A percentile compares a stretch with the other conserved stretches of the same genome.
phyloP scores from a whole-genome alignment of 1,140 invertebrate species.

The Drosophila carrolli region DNA sequence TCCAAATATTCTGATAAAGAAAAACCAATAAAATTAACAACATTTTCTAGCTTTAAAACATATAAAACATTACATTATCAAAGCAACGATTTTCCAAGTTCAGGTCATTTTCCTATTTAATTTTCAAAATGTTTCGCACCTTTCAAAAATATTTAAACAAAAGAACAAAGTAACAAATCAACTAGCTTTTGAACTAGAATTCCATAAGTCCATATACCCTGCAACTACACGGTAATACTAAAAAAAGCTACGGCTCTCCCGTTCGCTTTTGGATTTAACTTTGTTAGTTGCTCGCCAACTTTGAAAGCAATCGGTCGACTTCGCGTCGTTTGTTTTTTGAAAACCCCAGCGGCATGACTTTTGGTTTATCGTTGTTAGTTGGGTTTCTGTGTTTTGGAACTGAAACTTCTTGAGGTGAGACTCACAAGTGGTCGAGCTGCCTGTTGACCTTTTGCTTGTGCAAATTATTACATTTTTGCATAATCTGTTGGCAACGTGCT shows the following conservation, averaged over 20 bases:
- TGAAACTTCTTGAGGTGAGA: conserved; percentile 49
- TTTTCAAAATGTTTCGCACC: too few species aligned
- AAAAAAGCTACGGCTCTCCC: conserved; percentile 7
- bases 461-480: conserved; percentile 62
- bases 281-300: conserved; percentile 63
- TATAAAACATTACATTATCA: too few species aligned
- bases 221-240: conserved; percentile 1
- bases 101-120: too few species aligned
- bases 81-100: too few species aligned
- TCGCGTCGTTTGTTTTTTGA: conserved; percentile 26
- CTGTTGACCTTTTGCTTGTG: conserved; percentile 68
- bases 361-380: conserved; percentile 23
- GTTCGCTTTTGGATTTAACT: conserved; percentile 19
- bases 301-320: conserved; percentile 42
- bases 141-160: too few species aligned
- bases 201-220: not conserved
- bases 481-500: conserved; percentile 45
- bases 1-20: too few species aligned
- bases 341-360: conserved; percentile 54
- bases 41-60: too few species aligned
- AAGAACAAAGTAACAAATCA: too few species aligned
- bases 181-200: too few species aligned
- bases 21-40: too few species aligned
- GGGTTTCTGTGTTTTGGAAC: conserved; percentile 16
- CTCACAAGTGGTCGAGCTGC: conserved; percentile 35